These are phyloP conservation scores for Propithecus coquereli DNA, from an alignment of 2,113 vertebrate genomes.

Conservation along the genomic window DNA sequence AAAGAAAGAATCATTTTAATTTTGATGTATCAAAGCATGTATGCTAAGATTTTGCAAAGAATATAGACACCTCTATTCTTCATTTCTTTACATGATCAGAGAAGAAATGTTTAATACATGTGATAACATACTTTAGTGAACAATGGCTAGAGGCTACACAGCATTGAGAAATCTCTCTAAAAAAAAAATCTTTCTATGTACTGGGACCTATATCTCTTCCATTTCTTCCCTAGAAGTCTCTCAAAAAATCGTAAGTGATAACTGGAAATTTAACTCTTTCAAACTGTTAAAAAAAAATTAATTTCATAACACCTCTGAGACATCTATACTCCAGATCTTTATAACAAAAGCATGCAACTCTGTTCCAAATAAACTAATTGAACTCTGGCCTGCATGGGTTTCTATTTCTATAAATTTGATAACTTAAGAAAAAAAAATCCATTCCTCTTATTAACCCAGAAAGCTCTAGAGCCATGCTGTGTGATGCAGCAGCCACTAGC, in stretches of 20 bases:
- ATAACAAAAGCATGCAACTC: not conserved
- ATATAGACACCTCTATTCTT: not conserved
- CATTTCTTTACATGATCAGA: not conserved
- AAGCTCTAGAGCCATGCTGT: too few relatives aligned
- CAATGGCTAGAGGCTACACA: not conserved
- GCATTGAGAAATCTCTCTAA: not conserved
- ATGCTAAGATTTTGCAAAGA: not conserved
- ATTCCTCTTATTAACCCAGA: too few relatives aligned
- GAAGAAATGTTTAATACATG: not conserved
- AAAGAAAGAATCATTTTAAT: not conserved
- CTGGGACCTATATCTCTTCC: not conserved
- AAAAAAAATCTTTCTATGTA: constrained; percentile 1
- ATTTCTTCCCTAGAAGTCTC: not conserved
- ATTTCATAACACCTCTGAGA: not conserved
- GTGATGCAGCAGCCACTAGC: too few relatives aligned
- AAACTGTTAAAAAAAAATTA: not conserved
- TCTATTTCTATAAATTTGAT: not conserved
- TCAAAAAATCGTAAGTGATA: not conserved
- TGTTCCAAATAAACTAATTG: not conserved
- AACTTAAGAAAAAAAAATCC: not conserved
- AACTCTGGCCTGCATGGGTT: not conserved
- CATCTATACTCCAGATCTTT: not conserved
- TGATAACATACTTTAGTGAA: not conserved
- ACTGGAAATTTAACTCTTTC: not conserved
- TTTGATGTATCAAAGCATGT: not conserved